Evolutionary conservation across 2,888 invertebrate species (phyloP), one percentile per base, ranked within the genome.

Genomic region (Neria commutata): DNA sequence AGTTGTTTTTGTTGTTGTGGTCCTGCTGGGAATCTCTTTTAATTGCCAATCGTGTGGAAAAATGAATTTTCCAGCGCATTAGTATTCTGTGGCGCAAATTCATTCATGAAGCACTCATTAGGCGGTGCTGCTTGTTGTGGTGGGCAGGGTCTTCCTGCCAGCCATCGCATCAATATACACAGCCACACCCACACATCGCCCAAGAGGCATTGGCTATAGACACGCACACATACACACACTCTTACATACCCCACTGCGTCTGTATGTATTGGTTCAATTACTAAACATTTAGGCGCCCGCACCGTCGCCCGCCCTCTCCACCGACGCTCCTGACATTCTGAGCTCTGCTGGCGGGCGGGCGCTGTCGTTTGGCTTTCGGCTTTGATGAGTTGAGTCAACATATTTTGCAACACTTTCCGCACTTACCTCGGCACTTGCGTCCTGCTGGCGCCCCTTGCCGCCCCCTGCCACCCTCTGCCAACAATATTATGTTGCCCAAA

Each of bases 21-120:
- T 14, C 14, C 29, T 46, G 42, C 47, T 48, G 66, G 66, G 71
- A 78, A 77, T 76, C 79, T 73, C 73, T 75, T 77, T 77, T 74
- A 77, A 73, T 79, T 78, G 73, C 73, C 77, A 80, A 78, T 76
- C 78, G 74, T 75, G 77, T 77, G 79, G 76, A 77, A 79, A 79
- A 78, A 76, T 76, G 75, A 77, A 79, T 78, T 76, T 78, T 79
- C 78, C 80, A 79, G 75, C 74, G 72, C 74, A 79, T 79, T 79
- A 79, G 77, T 78, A 79, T 79, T 79, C 79, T 71, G 75, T 74
- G 72, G 74, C 67, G 71, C 76, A 78, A 77, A 75, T 76, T 78
- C 77, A 78, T 77, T 78, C 76, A 78, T 76, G 77, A 75, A 75
- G 77, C 74, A 77, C 75, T 74, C 73, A 78, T 77, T 77, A 79